These are phyloP conservation scores for Chelmon rostratus DNA, from an alignment of 2,797 vertebrate genomes.

Conservation along the genomic window DNA sequence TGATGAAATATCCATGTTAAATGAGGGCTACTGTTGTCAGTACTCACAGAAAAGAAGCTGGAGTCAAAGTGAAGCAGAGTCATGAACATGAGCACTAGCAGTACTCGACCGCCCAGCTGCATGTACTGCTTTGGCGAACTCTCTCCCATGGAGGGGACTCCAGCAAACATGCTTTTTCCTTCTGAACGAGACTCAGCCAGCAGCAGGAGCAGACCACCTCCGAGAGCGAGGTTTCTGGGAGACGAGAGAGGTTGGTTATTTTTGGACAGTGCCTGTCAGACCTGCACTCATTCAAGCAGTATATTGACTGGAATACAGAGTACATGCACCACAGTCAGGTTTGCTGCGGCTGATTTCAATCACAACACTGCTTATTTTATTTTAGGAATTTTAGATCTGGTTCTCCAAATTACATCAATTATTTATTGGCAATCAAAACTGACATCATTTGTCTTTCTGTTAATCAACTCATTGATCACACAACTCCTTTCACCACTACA, in stretches of 20 bases:
- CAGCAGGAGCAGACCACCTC: constrained; percentile 94
- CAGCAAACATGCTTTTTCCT: constrained; percentile 99
- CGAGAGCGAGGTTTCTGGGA: constrained; percentile 95
- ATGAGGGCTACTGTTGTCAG: not conserved
- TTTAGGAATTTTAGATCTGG: not conserved
- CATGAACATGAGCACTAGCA: constrained; percentile 99
- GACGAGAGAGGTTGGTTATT: constrained; percentile 75
- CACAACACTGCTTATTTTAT: not conserved
- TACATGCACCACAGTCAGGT: not conserved
- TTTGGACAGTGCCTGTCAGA: constrained; percentile 63
- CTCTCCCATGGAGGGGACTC: constrained; percentile 91
- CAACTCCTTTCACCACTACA: not conserved
- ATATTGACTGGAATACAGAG: not conserved
- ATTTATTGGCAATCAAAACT: not conserved
- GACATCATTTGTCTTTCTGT: not conserved
- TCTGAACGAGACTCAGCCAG: constrained; percentile 97
- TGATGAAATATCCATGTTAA: not conserved
- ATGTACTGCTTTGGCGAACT: constrained; percentile 98
- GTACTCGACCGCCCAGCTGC: constrained; percentile 95
- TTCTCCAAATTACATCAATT: not conserved
- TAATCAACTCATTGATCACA: not conserved
- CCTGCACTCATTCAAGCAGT: not conserved
- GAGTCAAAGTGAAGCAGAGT: constrained; percentile 97
- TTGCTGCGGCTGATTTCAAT: not conserved
- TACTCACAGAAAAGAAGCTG: constrained; percentile 95